Conservation (phyloP, 2,888 invertebrate genomes). For the Parapristionchus giblindavisi region DNA sequence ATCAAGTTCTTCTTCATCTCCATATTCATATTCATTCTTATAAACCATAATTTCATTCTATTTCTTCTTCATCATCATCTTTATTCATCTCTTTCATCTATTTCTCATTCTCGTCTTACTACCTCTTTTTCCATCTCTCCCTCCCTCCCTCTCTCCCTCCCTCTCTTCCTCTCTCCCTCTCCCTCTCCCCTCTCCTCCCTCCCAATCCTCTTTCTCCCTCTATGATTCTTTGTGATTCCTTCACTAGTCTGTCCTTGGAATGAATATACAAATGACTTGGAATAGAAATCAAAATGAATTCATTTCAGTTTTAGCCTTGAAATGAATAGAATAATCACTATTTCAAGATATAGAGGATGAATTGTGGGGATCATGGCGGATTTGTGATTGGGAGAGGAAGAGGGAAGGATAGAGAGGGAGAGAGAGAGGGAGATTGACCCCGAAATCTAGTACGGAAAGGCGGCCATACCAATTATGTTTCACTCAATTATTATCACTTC, state of each 20-base stretch:
- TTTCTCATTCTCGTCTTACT: constrained; percentile 29
- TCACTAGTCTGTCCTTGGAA: constrained; percentile 15
- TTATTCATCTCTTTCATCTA: not conserved
- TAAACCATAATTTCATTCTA: not conserved
- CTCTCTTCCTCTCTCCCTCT: constrained; percentile 19
- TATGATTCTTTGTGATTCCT: not conserved
- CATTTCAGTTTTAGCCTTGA: constrained; percentile 37
- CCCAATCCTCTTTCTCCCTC: not conserved
- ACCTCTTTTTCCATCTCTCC: constrained; percentile 14
- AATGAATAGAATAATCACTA: no score
- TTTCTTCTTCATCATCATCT: not conserved
- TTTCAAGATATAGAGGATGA: no score
- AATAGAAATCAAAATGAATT: constrained; percentile 11
- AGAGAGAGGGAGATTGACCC: constrained; percentile 15
- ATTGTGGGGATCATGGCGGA: constrained; percentile 3
- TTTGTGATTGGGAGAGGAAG: constrained; percentile 10
- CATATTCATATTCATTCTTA: not conserved
- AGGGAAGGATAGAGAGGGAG: not conserved
- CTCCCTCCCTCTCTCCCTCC: constrained; percentile 16
- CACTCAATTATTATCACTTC: no score
- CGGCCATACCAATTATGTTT: constrained; percentile 23
- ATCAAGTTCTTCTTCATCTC: not conserved
- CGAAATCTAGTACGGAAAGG: constrained; percentile 29
- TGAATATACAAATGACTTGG: not conserved
- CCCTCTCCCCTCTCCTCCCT: constrained; percentile 7